Evolutionary conservation across 2,797 vertebrate genomes (phyloP).

Genomic region (Pseudochromis fuscus): DNA sequence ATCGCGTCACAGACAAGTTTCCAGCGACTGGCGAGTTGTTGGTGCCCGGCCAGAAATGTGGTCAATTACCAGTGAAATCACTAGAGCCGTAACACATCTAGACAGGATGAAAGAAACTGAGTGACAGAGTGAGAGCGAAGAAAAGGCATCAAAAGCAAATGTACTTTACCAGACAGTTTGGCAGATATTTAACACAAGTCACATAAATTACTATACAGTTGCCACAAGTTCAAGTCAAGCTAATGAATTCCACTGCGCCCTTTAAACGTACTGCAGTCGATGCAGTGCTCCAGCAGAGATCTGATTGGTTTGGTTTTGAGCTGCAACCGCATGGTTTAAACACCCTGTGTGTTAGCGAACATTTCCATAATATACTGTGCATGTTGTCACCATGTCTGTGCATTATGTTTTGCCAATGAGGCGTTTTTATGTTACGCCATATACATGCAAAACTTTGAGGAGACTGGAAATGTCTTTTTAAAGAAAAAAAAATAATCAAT

Average conservation of each 20-base stretch:
- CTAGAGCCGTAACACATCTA: constrained; percentile 63
- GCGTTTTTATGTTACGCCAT: too few species aligned
- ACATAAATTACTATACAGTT: background rate
- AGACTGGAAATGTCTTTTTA: background rate
- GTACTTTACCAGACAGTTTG: constrained; percentile 1
- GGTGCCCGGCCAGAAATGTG: constrained; percentile 72
- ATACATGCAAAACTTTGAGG: too few species aligned
- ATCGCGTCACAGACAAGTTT: constrained; percentile 70
- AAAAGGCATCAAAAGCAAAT: constrained; percentile 18
- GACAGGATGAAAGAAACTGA: constrained; percentile 29
- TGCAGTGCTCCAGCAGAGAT: background rate
- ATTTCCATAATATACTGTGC: constrained; percentile 20
- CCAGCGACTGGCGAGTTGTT: constrained; percentile 56
- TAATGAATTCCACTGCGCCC: background rate
- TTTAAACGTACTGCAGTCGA: constrained; percentile 4
- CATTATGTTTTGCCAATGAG: background rate
- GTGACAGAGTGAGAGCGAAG: constrained; percentile 18
- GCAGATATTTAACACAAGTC: constrained; percentile 11
- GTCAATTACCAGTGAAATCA: constrained; percentile 80
- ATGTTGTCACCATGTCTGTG: constrained; percentile 17
- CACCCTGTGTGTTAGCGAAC: background rate
- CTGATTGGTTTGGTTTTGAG: background rate
- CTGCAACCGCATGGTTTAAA: constrained; percentile 25
- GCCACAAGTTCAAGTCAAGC: constrained; percentile 10
- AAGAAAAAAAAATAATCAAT: constrained; percentile 17